These are phyloP conservation scores for Magallana nippona DNA, from an alignment of 2,888 invertebrate genomes.

Conservation along the genomic window DNA sequence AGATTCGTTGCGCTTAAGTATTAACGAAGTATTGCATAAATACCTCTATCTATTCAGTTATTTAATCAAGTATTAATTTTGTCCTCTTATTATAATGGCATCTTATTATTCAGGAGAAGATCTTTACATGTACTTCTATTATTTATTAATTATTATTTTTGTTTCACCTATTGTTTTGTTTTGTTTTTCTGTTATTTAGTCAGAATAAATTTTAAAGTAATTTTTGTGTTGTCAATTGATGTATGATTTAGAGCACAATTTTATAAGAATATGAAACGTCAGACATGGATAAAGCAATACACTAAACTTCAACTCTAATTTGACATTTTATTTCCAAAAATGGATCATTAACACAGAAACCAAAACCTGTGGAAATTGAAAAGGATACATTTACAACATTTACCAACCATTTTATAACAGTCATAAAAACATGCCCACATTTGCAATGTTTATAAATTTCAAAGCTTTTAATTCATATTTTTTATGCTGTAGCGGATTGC, in stretches of 20 bases:
- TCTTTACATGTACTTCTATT: background rate
- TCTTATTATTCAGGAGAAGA: background rate
- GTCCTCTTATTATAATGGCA: background rate
- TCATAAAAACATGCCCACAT: too few relatives aligned
- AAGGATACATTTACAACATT: too few relatives aligned
- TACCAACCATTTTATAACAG: too few relatives aligned
- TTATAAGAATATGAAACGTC: too few relatives aligned
- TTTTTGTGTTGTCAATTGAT: background rate
- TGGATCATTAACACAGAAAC: too few relatives aligned
- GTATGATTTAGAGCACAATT: too few relatives aligned
- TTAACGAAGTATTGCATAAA: background rate
- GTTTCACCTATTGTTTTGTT: background rate
- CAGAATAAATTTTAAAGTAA: constrained; percentile 1
- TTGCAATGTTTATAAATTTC: too few relatives aligned
- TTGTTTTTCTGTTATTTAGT: background rate
- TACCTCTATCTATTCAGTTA: background rate
- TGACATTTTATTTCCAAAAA: too few relatives aligned
- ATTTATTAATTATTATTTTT: background rate
- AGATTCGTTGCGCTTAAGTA: background rate
- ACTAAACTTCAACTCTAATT: too few relatives aligned
- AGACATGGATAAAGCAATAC: too few relatives aligned
- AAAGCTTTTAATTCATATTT: background rate
- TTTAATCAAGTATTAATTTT: background rate
- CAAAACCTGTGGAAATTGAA: too few relatives aligned
- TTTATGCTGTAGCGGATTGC: constrained; percentile 24